Evolutionary conservation across 2,888 invertebrate species (phyloP).

Genomic region (Hydriomena furcata): DNA sequence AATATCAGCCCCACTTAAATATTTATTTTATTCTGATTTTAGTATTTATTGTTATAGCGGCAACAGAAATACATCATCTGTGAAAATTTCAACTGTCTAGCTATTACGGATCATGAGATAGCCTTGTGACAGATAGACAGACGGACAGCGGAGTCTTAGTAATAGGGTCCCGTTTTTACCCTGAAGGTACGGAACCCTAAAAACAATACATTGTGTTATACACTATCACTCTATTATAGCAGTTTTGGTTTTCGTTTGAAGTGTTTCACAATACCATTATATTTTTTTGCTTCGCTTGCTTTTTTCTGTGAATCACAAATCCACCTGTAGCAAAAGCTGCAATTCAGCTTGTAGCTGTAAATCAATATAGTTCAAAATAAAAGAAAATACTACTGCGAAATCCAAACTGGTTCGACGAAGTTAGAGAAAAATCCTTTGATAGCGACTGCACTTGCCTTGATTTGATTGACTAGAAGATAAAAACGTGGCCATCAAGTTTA

Average conservation of each 20-base stretch:
- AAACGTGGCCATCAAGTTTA: neutral
- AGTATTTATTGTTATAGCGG: too few relatives aligned
- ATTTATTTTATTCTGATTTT: too few relatives aligned
- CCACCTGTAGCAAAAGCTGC: neutral
- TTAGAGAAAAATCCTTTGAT: neutral
- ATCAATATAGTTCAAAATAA: neutral
- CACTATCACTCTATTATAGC: too few relatives aligned
- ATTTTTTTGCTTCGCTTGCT: constrained; percentile 8
- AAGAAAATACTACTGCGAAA: neutral
- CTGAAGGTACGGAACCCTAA: too few relatives aligned
- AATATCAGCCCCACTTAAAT: too few relatives aligned
- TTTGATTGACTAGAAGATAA: neutral
- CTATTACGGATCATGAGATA: too few relatives aligned
- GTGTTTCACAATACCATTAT: constrained; percentile 8
- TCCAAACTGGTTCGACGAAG: neutral
- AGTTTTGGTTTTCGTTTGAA: constrained; percentile 8
- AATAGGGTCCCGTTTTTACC: too few relatives aligned
- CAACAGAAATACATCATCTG: too few relatives aligned
- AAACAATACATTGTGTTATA: too few relatives aligned
- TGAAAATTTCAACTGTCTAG: too few relatives aligned
- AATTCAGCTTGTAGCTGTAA: neutral
- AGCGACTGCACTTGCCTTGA: neutral
- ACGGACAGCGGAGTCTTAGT: too few relatives aligned
- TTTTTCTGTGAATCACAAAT: neutral
- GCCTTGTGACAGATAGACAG: too few relatives aligned